Evolutionary conservation across 2,888 invertebrate species (phyloP).

Genomic region (Microplitis deprimator): DNA sequence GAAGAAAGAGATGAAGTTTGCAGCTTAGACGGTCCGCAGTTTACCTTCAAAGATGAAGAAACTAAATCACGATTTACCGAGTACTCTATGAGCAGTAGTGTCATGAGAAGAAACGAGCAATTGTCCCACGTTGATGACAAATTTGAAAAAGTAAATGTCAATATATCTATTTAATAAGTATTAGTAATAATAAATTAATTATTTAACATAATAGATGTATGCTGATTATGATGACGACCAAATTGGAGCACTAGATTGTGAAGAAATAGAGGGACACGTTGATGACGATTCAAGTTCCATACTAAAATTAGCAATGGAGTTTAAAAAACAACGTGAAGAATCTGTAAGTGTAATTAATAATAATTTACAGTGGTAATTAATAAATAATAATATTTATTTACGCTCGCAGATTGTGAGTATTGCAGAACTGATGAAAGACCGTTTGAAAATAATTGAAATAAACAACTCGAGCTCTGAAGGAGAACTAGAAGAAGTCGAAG

Average conservation of each 20-base stretch:
- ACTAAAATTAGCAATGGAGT: constrained; percentile 82
- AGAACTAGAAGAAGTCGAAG: constrained; percentile 76
- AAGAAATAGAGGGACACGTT: constrained; percentile 88
- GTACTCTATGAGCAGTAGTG: constrained; percentile 94
- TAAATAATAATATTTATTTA: background rate
- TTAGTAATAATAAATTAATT: constrained; percentile 25
- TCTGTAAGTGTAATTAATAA: constrained; percentile 52
- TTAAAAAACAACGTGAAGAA: constrained; percentile 76
- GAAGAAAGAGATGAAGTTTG: constrained; percentile 72
- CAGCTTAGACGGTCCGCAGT: constrained; percentile 71
- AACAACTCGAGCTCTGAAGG: constrained; percentile 63
- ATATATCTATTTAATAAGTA: background rate
- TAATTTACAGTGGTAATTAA: background rate
- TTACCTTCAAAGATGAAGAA: constrained; percentile 78
- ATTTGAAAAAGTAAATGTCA: constrained; percentile 83
- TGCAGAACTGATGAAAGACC: constrained; percentile 61
- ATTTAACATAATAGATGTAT: constrained; percentile 75
- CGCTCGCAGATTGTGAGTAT: constrained; percentile 61
- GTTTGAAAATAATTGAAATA: constrained; percentile 59
- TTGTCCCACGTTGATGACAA: constrained; percentile 86
- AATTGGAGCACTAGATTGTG: constrained; percentile 90
- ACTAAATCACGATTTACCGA: constrained; percentile 91
- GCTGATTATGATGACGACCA: constrained; percentile 90
- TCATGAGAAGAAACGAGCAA: constrained; percentile 88
- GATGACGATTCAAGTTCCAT: constrained; percentile 81